Evolutionary conservation across 2,113 vertebrate genomes (phyloP).

Genomic region (Hydropotes inermis): DNA sequence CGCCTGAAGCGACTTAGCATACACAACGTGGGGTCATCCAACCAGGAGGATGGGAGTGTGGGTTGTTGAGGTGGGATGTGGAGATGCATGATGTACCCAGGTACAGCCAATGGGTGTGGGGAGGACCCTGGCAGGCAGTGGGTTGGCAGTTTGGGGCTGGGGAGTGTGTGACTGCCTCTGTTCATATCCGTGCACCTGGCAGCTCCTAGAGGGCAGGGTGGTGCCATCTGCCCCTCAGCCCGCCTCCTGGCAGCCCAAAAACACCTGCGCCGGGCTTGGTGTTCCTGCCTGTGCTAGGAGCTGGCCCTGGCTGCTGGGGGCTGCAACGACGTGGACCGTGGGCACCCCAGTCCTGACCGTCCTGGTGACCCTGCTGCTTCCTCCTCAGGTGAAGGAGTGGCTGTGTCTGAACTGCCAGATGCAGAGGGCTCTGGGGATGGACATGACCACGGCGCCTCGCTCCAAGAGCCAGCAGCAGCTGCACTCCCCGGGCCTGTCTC

Average conservation of each 20-base stretch:
- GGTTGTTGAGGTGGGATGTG: background rate
- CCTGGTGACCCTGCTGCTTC: conserved; percentile 30
- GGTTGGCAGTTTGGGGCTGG: no score
- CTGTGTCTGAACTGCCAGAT: conserved; percentile 99
- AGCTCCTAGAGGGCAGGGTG: background rate
- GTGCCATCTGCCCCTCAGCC: background rate
- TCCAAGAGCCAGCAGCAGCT: conserved; percentile 98
- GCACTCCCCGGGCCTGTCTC: conserved; percentile 88
- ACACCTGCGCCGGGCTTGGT: background rate
- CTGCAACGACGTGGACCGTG: background rate
- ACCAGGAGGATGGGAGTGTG: background rate
- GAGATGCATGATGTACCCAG: background rate
- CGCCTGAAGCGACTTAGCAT: background rate
- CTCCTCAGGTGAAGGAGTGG: conserved; percentile 96
- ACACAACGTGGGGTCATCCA: background rate
- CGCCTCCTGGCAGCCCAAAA: background rate
- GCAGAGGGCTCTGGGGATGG: conserved; percentile 98
- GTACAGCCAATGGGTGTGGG: background rate
- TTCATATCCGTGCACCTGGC: background rate
- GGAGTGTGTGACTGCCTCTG: background rate
- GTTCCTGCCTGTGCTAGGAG: background rate
- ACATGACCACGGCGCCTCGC: conserved; percentile 97
- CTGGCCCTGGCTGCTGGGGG: background rate
- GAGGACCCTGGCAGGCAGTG: background rate
- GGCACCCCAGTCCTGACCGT: background rate